Percentiles rank a stretch among this genome's conserved stretches.
These are phyloP conservation scores for Phoebastria nigripes DNA, from an alignment of 2,797 vertebrate species.

Conservation along the genomic window DNA sequence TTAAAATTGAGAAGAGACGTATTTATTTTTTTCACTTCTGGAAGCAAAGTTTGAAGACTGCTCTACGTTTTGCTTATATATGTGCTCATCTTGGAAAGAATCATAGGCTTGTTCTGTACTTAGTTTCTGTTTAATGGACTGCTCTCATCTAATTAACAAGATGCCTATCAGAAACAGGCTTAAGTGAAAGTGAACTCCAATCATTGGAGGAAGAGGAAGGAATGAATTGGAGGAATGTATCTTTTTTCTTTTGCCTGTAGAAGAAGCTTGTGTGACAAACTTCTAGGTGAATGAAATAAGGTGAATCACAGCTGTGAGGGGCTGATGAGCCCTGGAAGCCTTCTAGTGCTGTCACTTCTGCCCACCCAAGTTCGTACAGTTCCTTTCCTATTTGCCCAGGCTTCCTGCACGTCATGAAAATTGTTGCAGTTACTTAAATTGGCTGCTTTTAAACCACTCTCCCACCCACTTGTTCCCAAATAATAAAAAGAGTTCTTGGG, in stretches of 20 bases:
- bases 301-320: background rate
- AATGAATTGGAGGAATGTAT: rapidly evolving
- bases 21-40: background rate
- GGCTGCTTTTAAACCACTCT: background rate
- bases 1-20: background rate
- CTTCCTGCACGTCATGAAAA: background rate
- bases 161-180: background rate
- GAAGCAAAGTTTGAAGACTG: background rate
- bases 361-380: background rate
- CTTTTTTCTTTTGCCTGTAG: background rate
- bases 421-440: background rate
- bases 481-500: background rate
- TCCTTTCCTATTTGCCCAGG: background rate
- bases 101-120: background rate
- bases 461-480: background rate
- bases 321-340: background rate
- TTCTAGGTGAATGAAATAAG: background rate
- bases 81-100: background rate
- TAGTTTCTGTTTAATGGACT: background rate
- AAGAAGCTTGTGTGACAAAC: background rate
- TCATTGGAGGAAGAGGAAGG: background rate
- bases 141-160: background rate
- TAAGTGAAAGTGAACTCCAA: background rate
- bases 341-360: background rate
- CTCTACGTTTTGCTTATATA: background rate